Conservation (phyloP, 2,888 invertebrate species). For the Coleophora flavipennella region DNA sequence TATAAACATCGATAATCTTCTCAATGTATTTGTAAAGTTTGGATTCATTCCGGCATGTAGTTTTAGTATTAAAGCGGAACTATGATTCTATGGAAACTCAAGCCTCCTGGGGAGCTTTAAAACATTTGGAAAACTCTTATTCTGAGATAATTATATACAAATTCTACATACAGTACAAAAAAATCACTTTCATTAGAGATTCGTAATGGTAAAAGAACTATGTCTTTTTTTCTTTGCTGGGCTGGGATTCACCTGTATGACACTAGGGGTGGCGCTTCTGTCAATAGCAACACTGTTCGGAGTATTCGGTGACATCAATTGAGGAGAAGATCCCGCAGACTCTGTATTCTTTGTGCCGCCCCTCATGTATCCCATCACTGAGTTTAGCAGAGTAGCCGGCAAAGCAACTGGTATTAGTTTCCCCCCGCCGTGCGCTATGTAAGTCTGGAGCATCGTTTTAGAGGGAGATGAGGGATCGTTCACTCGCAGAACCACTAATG, state of each 20-base stretch:
- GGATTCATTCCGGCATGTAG: too few relatives aligned
- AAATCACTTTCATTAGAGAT: constrained; percentile 25
- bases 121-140: too few relatives aligned
- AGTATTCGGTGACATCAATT: constrained; percentile 46
- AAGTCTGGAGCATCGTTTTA: constrained; percentile 60
- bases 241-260: constrained; percentile 32
- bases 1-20: too few relatives aligned
- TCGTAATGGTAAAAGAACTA: constrained; percentile 54
- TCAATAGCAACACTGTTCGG: constrained; percentile 28
- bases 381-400: constrained; percentile 43
- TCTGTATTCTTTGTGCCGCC: constrained; percentile 37
- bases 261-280: constrained; percentile 27
- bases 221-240: constrained; percentile 41
- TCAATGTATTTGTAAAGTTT: too few relatives aligned
- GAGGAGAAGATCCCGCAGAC: constrained; percentile 59
- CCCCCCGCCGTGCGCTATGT: constrained; percentile 47
- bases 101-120: too few relatives aligned
- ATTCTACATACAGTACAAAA: too few relatives aligned
- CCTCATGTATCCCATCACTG: constrained; percentile 56
- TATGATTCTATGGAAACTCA: neutral
- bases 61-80: too few relatives aligned
- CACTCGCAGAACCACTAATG: constrained; percentile 54
- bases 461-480: constrained; percentile 53
- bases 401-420: constrained; percentile 47
- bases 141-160: too few relatives aligned